A percentile compares a stretch with the other conserved stretches of the same genome.
Evolutionary conservation across 2,113 vertebrate genomes (phyloP).

Genomic region (Pygoscelis antarcticus): DNA sequence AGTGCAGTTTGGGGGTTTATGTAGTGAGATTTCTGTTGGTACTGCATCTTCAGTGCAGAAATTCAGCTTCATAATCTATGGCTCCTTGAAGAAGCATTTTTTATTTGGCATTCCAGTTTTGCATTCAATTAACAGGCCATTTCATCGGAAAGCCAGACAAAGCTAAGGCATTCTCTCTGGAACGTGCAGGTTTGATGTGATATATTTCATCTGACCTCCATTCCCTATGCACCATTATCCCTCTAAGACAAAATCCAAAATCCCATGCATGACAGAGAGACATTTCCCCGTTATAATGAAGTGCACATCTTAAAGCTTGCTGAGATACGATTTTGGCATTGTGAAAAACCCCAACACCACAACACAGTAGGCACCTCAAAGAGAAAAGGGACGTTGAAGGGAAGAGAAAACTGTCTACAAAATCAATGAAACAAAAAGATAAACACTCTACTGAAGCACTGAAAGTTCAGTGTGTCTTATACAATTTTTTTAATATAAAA

Average conservation of each 20-base stretch:
- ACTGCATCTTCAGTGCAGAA: background rate
- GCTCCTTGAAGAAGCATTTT: background rate
- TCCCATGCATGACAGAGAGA: background rate
- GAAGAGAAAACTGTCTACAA: slow-evolving; percentile 22
- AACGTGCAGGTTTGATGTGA: background rate
- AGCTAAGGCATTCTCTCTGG: background rate
- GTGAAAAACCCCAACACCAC: background rate
- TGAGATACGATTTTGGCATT: background rate
- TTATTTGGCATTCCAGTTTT: background rate
- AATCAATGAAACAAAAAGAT: slow-evolving; percentile 46
- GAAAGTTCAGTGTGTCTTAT: background rate
- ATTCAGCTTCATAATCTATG: background rate
- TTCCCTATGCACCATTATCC: background rate
- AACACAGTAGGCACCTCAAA: background rate
- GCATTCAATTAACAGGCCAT: background rate
- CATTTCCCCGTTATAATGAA: background rate
- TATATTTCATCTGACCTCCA: background rate
- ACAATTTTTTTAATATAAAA: background rate
- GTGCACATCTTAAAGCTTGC: background rate
- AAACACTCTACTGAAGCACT: background rate
- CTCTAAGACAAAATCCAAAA: background rate
- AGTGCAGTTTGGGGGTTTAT: background rate
- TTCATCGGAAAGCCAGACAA: background rate
- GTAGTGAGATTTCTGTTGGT: background rate
- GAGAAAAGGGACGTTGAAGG: background rate